Percentiles rank a stretch among this genome's conserved stretches.
These are phyloP conservation scores for Archips xylosteana DNA, from an alignment of 2,888 invertebrate genomes.

Conservation along the genomic window DNA sequence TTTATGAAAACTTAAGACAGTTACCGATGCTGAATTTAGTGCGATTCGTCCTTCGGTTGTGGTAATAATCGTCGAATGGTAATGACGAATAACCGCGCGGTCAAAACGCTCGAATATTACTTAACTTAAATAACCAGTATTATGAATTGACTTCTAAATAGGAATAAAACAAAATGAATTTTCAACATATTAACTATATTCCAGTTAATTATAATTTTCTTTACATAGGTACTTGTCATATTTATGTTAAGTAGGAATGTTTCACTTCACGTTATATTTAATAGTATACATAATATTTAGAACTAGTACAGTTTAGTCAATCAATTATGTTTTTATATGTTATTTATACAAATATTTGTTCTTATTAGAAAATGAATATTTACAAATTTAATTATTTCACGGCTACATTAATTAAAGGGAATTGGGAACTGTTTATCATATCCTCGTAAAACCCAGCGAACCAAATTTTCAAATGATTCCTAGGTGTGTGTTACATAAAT, in stretches of 20 bases:
- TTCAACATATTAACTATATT: conserved; percentile 48
- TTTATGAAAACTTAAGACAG: too few species aligned
- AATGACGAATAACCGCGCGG: too few species aligned
- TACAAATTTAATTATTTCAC: conserved; percentile 10
- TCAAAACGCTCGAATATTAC: too few species aligned
- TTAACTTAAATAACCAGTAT: too few species aligned
- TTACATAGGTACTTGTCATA: conserved; percentile 28
- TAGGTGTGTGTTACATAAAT: too few species aligned
- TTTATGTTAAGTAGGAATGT: conserved; percentile 36
- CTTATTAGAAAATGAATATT: conserved; percentile 15
- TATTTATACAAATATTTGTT: conserved; percentile 45
- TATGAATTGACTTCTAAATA: too few species aligned
- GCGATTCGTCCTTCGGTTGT: too few species aligned
- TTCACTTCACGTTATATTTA: conserved; percentile 37
- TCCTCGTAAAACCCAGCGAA: too few species aligned
- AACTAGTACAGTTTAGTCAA: conserved; percentile 45
- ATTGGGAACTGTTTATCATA: neutral
- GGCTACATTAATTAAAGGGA: neutral
- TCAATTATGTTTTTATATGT: neutral
- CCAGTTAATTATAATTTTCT: conserved; percentile 44
- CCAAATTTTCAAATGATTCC: too few species aligned
- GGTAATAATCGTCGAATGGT: too few species aligned
- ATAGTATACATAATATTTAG: conserved; percentile 45
- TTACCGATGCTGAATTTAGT: too few species aligned
- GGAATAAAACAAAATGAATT: conserved; percentile 27